Evolutionary conservation across 2,888 invertebrate species (phyloP).

Genomic region (Palloptera scutellata): DNA sequence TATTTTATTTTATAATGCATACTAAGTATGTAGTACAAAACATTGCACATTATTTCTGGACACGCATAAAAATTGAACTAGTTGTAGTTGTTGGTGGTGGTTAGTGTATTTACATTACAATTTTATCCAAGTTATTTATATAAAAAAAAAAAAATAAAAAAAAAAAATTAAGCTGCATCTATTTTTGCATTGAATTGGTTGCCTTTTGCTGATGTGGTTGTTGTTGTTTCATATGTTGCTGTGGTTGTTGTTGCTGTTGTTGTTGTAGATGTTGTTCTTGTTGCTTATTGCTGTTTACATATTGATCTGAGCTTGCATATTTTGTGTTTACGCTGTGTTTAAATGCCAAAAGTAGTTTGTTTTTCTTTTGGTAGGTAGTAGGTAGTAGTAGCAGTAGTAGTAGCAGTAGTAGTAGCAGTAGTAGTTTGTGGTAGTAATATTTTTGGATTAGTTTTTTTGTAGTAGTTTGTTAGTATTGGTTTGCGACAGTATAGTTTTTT

Average conservation of each 20-base stretch:
- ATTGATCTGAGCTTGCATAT: conserved; percentile 28
- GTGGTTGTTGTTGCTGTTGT: conserved; percentile 13
- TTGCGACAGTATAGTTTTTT: conserved; percentile 3
- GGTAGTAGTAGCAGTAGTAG: conserved; percentile 40
- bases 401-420: conserved; percentile 40
- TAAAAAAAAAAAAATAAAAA: neutral
- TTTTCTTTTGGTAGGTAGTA: conserved; percentile 25
- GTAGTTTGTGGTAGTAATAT: conserved; percentile 48
- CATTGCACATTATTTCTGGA: too few relatives aligned
- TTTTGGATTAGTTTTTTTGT: conserved; percentile 40
- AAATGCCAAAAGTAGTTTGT: conserved; percentile 31
- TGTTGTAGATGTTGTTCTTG: conserved; percentile 31
- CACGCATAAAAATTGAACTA: too few relatives aligned
- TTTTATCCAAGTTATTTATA: too few relatives aligned
- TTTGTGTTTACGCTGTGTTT: conserved; percentile 36
- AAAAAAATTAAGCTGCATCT: conserved; percentile 1
- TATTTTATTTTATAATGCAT: too few relatives aligned
- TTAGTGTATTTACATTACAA: too few relatives aligned
- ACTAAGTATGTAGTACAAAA: too few relatives aligned
- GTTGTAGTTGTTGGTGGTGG: too few relatives aligned
- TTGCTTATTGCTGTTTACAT: conserved; percentile 25
- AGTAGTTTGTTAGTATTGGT: conserved; percentile 15
- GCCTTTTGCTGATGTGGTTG: neutral
- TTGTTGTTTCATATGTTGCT: neutral
- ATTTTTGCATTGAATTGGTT: neutral